Base-by-base conservation (phyloP, 2,888 invertebrate genomes). In the Microctonus brassicae region DNA sequence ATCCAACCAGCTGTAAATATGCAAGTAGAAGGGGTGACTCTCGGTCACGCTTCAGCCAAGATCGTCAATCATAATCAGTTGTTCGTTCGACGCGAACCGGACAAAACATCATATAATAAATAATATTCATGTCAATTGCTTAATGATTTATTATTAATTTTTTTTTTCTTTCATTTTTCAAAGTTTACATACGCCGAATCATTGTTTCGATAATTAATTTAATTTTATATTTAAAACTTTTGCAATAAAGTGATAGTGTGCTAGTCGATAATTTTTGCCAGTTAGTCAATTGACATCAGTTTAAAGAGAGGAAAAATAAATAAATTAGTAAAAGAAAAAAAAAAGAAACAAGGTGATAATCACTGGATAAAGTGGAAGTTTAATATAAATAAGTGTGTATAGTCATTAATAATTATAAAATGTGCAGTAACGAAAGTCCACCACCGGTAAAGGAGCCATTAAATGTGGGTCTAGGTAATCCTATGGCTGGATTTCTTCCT, bases 391-490 rank as follows among this genome's bases (percentile, higher is more conserved):
- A n/a, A n/a, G n/a, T n/a, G n/a, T n/a, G n/a, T n/a, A n/a, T n/a
- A n/a, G n/a, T n/a, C n/a, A n/a, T n/a, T n/a, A n/a, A n/a, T n/a
- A n/a, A n/a, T n/a, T n/a, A n/a, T n/a, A n/a, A n/a, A 11, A 88
- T 88, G 88, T 88, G 88, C 75, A 88, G 86, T 80, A 88, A 88
- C 82, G 88, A 88, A 75, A 84, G 85, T 68, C 83, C 82, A 69
- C 85, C 81, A 75, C 84, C 79, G 65, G 80, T 80, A 57, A 87
- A 81, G 78, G 86, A 82, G 24, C 82, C 86, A 6, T 61, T 86
- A 20, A 79, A 84, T 63, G 83, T 86, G 67, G 82, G 84, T 4
- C 72, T 86, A 17, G 80, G 83, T 2, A 84, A 83, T 64, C 84
- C 87, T 0, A 86, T 85, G 82, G 80, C 85, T 22, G 82, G 84